A percentile compares a stretch with the other conserved stretches of the same genome.
These are phyloP conservation scores for Eciton burchellii DNA, from an alignment of 1,140 invertebrate genomes.

Conservation along the genomic window DNA sequence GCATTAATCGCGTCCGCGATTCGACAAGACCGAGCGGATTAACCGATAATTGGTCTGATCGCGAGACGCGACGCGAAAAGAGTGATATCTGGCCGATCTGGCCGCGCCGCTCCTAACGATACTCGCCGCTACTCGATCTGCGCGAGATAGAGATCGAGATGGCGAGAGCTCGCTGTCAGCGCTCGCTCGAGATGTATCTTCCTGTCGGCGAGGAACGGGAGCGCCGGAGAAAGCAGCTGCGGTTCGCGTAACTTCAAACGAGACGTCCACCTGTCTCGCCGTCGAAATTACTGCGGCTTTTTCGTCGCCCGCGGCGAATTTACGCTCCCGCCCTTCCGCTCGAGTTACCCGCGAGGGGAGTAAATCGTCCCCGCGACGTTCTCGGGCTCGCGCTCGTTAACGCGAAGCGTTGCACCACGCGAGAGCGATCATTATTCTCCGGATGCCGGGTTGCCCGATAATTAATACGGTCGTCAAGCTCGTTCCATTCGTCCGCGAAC, in stretches of 20 bases:
- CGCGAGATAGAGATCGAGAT: constrained; percentile 34
- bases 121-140: constrained; percentile 21
- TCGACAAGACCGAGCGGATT: no score
- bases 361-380: not conserved
- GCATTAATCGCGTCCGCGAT: no score
- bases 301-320: constrained; percentile 62
- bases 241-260: constrained; percentile 73
- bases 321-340: constrained; percentile 18
- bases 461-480: no score
- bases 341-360: constrained; percentile 24
- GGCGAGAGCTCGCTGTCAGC: constrained; percentile 23
- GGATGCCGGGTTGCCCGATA: no score
- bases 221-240: constrained; percentile 49
- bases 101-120: constrained; percentile 8
- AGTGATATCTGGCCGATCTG: constrained; percentile 26
- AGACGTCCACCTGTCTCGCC: constrained; percentile 75
- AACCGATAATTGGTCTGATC: no score
- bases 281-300: constrained; percentile 75
- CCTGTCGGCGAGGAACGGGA: not conserved
- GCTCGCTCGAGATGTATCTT: constrained; percentile 28
- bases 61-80: not conserved
- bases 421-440: not conserved
- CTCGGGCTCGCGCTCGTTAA: not conserved
- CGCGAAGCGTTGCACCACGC: not conserved
- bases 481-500: no score